Evolutionary conservation across 2,888 invertebrate genomes (phyloP).

Genomic region (Dryococelus australis): DNA sequence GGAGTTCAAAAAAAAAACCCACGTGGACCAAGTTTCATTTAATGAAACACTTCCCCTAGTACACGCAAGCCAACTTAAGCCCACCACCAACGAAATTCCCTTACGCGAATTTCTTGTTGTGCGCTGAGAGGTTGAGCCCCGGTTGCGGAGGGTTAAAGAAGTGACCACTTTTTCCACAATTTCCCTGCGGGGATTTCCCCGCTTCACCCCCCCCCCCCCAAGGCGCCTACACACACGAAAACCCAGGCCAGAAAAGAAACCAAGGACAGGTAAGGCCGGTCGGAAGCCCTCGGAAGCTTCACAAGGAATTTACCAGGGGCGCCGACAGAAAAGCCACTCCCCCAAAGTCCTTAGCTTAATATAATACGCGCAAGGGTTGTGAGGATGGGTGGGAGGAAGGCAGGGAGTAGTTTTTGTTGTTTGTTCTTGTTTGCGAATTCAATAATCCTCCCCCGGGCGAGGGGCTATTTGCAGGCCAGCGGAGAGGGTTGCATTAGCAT

Average conservation of each 20-base stretch:
- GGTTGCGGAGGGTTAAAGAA: constrained; percentile 17
- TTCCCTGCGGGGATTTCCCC: constrained; percentile 28
- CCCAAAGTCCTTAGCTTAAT: constrained; percentile 29
- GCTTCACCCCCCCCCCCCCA: not conserved
- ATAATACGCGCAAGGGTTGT: constrained; percentile 20
- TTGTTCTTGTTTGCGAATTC: constrained; percentile 30
- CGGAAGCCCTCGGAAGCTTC: constrained; percentile 24
- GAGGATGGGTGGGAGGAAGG: not conserved
- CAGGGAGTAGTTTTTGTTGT: constrained; percentile 21
- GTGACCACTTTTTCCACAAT: constrained; percentile 29
- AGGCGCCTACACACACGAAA: not conserved
- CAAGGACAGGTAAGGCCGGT: not conserved
- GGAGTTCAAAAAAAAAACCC: not conserved
- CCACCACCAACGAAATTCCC: not conserved
- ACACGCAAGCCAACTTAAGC: not conserved
- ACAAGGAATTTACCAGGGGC: constrained; percentile 25
- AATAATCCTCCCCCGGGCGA: constrained; percentile 7
- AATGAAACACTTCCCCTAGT: not conserved
- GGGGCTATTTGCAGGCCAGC: not conserved
- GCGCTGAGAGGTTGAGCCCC: not conserved
- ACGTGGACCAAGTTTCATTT: not conserved
- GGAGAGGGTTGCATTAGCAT: constrained; percentile 16
- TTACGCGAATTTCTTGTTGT: constrained; percentile 19
- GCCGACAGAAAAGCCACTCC: constrained; percentile 12
- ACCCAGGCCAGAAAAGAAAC: constrained; percentile 19